Conservation (phyloP, 2,888 invertebrate genomes). For the Trachelus iudaicus region DNA sequence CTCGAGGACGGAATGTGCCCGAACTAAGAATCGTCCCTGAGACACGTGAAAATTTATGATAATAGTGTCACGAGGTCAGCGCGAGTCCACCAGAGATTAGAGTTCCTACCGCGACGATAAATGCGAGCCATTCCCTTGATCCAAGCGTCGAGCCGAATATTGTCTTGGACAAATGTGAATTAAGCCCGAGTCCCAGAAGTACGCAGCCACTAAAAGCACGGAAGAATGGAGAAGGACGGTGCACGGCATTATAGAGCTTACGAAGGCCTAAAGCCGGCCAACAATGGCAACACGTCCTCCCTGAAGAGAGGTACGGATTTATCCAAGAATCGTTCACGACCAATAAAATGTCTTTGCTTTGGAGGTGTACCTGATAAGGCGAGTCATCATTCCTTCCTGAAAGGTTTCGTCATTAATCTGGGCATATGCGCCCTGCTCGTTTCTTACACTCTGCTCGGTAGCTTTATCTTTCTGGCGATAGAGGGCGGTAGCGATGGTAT, state of each 20-base stretch:
- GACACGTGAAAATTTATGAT: constrained; percentile 26
- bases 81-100: constrained; percentile 27
- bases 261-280: constrained; percentile 63
- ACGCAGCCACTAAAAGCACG: constrained; percentile 11
- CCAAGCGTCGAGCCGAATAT: not conserved
- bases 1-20: constrained; percentile 1
- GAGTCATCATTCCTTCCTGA: constrained; percentile 70
- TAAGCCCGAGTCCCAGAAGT: not conserved
- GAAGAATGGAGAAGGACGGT: constrained; percentile 59
- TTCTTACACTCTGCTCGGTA: constrained; percentile 82
- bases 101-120: constrained; percentile 20
- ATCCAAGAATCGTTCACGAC: constrained; percentile 38
- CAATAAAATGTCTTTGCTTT: constrained; percentile 60
- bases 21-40: constrained; percentile 18
- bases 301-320: constrained; percentile 50
- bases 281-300: constrained; percentile 62
- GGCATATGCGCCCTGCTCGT: constrained; percentile 85
- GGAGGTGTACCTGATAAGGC: constrained; percentile 63
- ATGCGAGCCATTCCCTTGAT: constrained; percentile 19
- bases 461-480: constrained; percentile 86
- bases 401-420: constrained; percentile 82
- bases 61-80: constrained; percentile 27
- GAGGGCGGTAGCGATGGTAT: constrained; percentile 74
- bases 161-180: constrained; percentile 17
- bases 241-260: constrained; percentile 60